A percentile compares a stretch with the other conserved stretches of the same genome.
Evolutionary conservation across 2,888 invertebrate species (phyloP).

Genomic region (Maniola hyperantus): DNA sequence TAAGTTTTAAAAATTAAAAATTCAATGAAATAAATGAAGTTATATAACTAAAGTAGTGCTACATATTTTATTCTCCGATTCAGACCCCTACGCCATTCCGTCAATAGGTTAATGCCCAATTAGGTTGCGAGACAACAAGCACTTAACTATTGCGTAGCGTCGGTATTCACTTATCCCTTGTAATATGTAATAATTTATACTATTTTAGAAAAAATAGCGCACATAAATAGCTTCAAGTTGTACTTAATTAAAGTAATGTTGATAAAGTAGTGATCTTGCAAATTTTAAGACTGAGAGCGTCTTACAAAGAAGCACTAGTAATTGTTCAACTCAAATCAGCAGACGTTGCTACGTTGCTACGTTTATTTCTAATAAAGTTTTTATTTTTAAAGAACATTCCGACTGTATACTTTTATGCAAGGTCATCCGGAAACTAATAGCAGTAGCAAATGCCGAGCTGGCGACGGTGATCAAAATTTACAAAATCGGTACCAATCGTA

Average conservation of each 20-base stretch:
- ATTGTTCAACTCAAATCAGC: background rate
- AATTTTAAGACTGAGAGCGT: no score
- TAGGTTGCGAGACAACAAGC: constrained; percentile 43
- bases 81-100: constrained; percentile 50
- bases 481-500: constrained; percentile 10
- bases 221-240: no score
- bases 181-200: background rate
- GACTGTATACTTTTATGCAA: background rate
- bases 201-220: no score
- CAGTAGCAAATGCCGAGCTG: background rate
- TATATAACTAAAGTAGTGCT: background rate
- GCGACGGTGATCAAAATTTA: background rate
- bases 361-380: background rate
- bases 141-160: constrained; percentile 12
- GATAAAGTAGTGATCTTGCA: no score
- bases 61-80: constrained; percentile 19
- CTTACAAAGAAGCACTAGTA: background rate
- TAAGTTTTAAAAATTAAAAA: no score
- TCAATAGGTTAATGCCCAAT: constrained; percentile 63
- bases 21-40: no score
- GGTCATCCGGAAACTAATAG: constrained; percentile 8
- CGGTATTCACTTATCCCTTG: background rate
- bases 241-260: no score
- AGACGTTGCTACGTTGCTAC: background rate
- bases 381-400: background rate